These are phyloP conservation scores for Fregetta grallaria DNA, from an alignment of 2,113 vertebrate genomes.

Conservation along the genomic window DNA sequence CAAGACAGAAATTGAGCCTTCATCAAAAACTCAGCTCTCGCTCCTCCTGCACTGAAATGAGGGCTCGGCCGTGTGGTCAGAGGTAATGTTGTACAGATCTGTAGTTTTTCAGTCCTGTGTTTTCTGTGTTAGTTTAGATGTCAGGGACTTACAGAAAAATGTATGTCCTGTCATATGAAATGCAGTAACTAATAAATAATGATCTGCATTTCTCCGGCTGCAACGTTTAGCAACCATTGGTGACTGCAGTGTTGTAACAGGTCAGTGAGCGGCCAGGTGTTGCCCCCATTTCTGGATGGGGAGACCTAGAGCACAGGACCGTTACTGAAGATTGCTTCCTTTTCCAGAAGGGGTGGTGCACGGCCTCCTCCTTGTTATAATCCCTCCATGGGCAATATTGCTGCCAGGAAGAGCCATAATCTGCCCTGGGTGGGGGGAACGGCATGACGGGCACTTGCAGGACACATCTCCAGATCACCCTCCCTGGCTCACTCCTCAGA, in stretches of 20 bases:
- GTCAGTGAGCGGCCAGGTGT: background rate
- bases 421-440: background rate
- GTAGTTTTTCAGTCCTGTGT: background rate
- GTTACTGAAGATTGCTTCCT: background rate
- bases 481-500: background rate
- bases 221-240: background rate
- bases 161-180: background rate
- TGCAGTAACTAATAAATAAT: background rate
- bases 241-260: background rate
- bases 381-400: background rate
- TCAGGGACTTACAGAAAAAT: background rate
- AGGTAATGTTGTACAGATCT: rapidly evolving
- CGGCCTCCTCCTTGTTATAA: background rate
- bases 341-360: background rate
- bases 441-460: background rate
- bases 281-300: background rate
- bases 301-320: background rate
- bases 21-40: background rate
- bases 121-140: background rate
- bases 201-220: background rate
- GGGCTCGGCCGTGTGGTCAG: background rate
- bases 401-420: background rate
- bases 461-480: background rate
- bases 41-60: background rate
- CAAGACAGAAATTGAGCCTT: background rate